Evolutionary conservation across 2,888 invertebrate genomes (phyloP).

Genomic region (Trilocha varians): DNA sequence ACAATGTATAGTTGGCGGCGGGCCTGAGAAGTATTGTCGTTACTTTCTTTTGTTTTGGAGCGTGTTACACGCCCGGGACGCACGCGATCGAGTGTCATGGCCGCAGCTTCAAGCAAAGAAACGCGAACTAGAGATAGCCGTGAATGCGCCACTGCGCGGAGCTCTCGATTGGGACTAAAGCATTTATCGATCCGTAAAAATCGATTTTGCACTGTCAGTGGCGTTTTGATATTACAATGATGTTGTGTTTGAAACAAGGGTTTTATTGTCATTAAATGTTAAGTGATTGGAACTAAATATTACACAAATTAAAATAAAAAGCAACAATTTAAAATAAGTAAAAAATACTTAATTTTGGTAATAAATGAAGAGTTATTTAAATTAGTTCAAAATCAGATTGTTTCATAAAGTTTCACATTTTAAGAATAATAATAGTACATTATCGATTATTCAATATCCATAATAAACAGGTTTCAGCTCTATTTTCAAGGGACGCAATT

Average conservation of each 20-base stretch:
- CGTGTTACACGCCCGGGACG: conserved; percentile 3
- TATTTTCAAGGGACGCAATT: not conserved
- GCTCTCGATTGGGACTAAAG: not conserved
- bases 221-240: not conserved
- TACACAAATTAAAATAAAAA: too few relatives aligned
- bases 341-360: too few relatives aligned
- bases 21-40: not conserved
- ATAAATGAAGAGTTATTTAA: too few relatives aligned
- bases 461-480: not conserved
- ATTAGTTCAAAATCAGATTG: too few relatives aligned
- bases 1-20: not conserved
- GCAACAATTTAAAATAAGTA: too few relatives aligned
- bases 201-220: not conserved
- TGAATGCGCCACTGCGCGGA: conserved; percentile 70
- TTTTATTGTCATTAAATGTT: too few relatives aligned
- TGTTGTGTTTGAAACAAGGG: too few relatives aligned
- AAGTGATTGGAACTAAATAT: too few relatives aligned
- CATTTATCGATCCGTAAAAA: not conserved
- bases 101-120: not conserved
- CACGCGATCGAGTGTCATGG: conserved; percentile 6
- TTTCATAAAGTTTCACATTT: too few relatives aligned
- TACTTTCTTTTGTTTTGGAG: conserved; percentile 3
- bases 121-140: conserved; percentile 18
- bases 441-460: not conserved
- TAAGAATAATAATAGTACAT: too few relatives aligned